A percentile compares a stretch with the other conserved stretches of the same genome.
phyloP scores from a whole-genome alignment of 1,140 invertebrate genomes.

The Diplogasteroides magnus region DNA sequence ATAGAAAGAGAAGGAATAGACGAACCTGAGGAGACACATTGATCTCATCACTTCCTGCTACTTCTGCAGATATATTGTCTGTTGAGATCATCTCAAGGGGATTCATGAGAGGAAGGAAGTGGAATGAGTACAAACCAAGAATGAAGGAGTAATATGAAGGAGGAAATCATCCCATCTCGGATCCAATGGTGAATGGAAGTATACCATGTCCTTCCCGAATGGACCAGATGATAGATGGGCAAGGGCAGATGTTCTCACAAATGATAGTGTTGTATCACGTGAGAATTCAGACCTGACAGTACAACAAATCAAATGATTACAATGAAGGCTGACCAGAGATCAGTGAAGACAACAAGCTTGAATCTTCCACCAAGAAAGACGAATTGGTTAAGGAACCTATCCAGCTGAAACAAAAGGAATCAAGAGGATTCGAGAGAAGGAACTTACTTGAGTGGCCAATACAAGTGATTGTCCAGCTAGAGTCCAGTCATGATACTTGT shows the following conservation, averaged over 20 bases:
- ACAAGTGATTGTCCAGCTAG: conserved; percentile 52
- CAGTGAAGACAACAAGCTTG: conserved; percentile 49
- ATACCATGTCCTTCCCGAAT: conserved; percentile 32
- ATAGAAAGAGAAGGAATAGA: conserved; percentile 2
- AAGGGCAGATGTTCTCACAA: conserved; percentile 13
- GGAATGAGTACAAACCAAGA: conserved; percentile 41
- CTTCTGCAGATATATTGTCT: conserved; percentile 28
- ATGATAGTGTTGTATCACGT: background rate
- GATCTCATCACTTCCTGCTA: conserved; percentile 23
- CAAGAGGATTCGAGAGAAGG: conserved; percentile 14
- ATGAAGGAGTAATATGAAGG: conserved; percentile 49
- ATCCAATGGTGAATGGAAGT: conserved; percentile 44
- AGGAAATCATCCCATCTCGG: conserved; percentile 43
- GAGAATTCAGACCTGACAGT: conserved; percentile 17
- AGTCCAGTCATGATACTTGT: conserved; percentile 53
- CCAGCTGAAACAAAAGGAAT: conserved; percentile 34
- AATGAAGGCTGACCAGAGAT: conserved; percentile 40
- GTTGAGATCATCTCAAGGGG: conserved; percentile 30
- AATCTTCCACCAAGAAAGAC: conserved; percentile 48
- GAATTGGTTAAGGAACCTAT: conserved; percentile 40
- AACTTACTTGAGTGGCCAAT: conserved; percentile 39
- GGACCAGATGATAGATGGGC: conserved; percentile 15
- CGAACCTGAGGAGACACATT: conserved; percentile 23
- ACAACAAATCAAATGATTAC: conserved; percentile 28
- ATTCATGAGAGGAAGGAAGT: background rate